Percentiles rank a stretch among this genome's conserved stretches.
phyloP scores from a whole-genome alignment of 1,140 invertebrate species.

The Caerostris extrusa region DNA sequence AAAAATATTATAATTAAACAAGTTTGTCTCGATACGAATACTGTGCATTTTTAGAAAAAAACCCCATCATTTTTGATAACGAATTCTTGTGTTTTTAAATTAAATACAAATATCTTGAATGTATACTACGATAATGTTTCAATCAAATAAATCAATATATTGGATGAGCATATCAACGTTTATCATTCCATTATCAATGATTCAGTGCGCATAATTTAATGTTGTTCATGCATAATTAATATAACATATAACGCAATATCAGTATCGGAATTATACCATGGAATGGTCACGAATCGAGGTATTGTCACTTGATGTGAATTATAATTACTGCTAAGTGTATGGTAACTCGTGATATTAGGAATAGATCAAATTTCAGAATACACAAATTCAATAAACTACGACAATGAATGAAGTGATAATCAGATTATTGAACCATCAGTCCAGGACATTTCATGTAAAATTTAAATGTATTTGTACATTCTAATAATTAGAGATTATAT shows the following conservation, averaged over 20 bases:
- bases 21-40: too few relatives aligned
- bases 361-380: too few relatives aligned
- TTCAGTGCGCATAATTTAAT: neutral
- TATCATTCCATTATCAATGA: neutral
- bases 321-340: neutral
- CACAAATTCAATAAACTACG: too few relatives aligned
- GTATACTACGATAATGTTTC: neutral
- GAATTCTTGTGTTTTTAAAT: neutral
- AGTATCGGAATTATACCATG: neutral
- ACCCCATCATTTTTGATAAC: too few relatives aligned
- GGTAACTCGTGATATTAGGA: neutral
- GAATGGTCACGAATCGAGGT: neutral
- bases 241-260: neutral
- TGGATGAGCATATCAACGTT: neutral
- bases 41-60: too few relatives aligned
- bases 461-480: too few relatives aligned
- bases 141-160: too few relatives aligned
- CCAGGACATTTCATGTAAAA: too few relatives aligned
- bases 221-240: slow-evolving; percentile 17
- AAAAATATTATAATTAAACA: too few relatives aligned
- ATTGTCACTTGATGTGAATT: neutral
- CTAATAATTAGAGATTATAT: too few relatives aligned
- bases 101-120: neutral
- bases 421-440: too few relatives aligned
- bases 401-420: too few relatives aligned